Base-by-base conservation (phyloP, 2,797 vertebrate genomes). In the Acanthis flammea region DNA sequence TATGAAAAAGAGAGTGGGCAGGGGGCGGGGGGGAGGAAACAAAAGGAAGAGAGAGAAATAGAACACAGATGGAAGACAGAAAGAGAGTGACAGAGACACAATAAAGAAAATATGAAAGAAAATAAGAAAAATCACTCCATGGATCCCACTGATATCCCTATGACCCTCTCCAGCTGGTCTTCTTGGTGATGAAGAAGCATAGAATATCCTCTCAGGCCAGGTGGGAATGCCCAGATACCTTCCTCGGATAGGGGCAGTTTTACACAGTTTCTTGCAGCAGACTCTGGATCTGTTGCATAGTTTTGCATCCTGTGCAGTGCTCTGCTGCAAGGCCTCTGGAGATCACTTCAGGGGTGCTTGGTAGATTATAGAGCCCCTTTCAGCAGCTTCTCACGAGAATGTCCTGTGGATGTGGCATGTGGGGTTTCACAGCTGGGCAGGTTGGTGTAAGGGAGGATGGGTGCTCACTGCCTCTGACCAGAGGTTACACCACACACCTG, bases 361-460 rank as follows among this genome's bases (percentile, higher is more conserved):
- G 3, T 48, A 8, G 33, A 27, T 27, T 27, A 25, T 18, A 7
- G 3, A 7, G 7, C 33, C 23, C 10, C 24, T 18, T 16, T 41
- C 12, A 58, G 3, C 15, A 33, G 42, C 22, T 13, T 3, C 23
- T 4, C 13, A 11, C 0, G 0, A 1, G 18, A 55, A 17, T 18
- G 33, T 17, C 17, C 30, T 3, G 0, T 28, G 19, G 23, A 33
- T 41, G 53, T 41, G 63, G 10, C 13, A n/a, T 21, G 8, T 53
- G 48, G 53, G 6, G 9, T 28, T 67, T 22, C 33, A 67, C 15
- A 67, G 42, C 51, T 48, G 42, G 7, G 23, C 62, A 3, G 3
- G 28, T 28, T 28, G 28, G 30, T 57, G 23, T 41, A 6, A 28
- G 33, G 33, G 11, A 39, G 28, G 23, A 27, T 54, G 41, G 22